Conservation (phyloP, 2,888 invertebrate species). For the Sclerodermus sp. region DNA sequence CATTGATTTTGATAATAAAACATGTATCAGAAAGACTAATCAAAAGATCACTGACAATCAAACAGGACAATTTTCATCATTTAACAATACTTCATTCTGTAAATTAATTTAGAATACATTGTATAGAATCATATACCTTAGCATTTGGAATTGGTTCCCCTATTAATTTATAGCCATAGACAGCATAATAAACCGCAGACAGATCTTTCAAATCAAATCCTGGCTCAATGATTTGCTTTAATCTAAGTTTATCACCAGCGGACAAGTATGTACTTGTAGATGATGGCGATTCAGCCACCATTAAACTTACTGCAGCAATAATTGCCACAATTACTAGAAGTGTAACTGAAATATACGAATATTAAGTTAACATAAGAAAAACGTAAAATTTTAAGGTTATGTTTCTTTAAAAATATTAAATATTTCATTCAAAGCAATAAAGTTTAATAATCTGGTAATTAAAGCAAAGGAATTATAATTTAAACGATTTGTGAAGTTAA, state of each 20-base stretch:
- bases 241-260: conserved; percentile 40
- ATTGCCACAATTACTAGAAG: background rate
- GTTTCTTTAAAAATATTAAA: no score
- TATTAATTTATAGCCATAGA: conserved; percentile 71
- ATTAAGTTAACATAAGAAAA: background rate
- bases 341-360: background rate
- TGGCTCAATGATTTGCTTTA: conserved; percentile 46
- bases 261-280: conserved; percentile 52
- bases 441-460: no score
- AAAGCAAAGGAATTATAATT: no score
- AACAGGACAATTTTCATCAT: conserved; percentile 41
- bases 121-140: conserved; percentile 58
- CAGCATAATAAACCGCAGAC: conserved; percentile 71
- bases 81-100: background rate
- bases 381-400: no score
- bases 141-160: conserved; percentile 63
- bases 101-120: conserved; percentile 1
- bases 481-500: no score
- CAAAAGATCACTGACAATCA: conserved; percentile 45
- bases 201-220: conserved; percentile 61
- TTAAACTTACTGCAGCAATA: conserved; percentile 10
- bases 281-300: conserved; percentile 33
- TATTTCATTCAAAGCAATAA: no score
- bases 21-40: conserved; percentile 53
- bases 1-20: conserved; percentile 2